Conservation (phyloP, 1,140 invertebrate genomes). For the Calephelis virginiensis region DNA sequence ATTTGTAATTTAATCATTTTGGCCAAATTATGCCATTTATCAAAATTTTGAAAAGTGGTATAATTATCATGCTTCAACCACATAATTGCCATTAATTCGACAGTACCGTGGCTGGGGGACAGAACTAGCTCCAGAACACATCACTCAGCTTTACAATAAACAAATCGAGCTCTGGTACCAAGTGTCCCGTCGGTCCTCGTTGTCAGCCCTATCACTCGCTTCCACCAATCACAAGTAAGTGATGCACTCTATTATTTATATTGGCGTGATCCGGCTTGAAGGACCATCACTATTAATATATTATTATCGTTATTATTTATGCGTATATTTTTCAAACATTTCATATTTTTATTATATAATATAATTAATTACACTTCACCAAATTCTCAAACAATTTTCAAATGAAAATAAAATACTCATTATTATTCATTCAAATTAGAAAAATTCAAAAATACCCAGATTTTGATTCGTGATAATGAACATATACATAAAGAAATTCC, state of each 20-base stretch:
- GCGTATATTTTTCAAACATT: neutral
- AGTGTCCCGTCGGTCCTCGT: conserved; percentile 90
- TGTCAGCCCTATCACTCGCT: conserved; percentile 92
- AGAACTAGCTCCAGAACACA: conserved; percentile 89
- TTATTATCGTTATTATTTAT: neutral
- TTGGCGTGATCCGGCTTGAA: conserved; percentile 40
- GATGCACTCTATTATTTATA: conserved; percentile 52
- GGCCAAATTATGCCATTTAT: conserved; percentile 13
- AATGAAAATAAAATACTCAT: too few relatives aligned
- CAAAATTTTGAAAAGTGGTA: conserved; percentile 41
- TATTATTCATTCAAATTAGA: too few relatives aligned
- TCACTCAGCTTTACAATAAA: conserved; percentile 87
- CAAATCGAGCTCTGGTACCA: conserved; percentile 93
- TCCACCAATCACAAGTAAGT: conserved; percentile 88
- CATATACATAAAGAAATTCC: too few relatives aligned
- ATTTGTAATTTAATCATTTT: conserved; percentile 21
- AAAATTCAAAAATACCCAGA: too few relatives aligned
- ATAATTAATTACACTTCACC: too few relatives aligned
- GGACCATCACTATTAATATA: conserved; percentile 32
- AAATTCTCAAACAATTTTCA: too few relatives aligned
- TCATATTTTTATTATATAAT: too few relatives aligned
- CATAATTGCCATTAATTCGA: conserved; percentile 20
- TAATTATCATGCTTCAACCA: conserved; percentile 22
- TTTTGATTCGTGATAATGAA: too few relatives aligned
- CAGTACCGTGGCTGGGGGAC: conserved; percentile 94